Conservation (phyloP, 1,140 invertebrate species). For the Choristoneura fumiferana region DNA sequence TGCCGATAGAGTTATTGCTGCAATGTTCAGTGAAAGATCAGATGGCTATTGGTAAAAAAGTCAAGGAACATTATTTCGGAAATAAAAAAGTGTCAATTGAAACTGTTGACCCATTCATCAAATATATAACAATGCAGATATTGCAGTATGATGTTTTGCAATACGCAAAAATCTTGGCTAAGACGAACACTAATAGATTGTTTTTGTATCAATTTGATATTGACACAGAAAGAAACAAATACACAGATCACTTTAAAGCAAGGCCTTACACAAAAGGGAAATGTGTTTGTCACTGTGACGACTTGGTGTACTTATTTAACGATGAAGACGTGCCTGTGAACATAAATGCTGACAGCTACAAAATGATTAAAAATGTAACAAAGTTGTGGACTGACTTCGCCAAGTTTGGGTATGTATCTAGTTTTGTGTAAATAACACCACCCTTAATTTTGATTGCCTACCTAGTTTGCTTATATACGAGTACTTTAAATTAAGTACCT, state of each 20-base stretch:
- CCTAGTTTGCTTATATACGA: too few relatives aligned
- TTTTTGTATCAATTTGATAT: slow-evolving; percentile 17
- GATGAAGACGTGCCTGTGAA: background rate
- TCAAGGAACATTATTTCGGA: slow-evolving; percentile 14
- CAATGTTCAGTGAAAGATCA: slow-evolving; percentile 6
- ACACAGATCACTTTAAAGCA: background rate
- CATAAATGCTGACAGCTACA: background rate
- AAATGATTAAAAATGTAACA: slow-evolving; percentile 7
- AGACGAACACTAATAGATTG: background rate
- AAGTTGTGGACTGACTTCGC: slow-evolving; percentile 21
- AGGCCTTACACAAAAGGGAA: background rate
- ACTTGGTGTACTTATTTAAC: slow-evolving; percentile 11
- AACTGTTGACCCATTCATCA: background rate
- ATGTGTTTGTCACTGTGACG: slow-evolving; percentile 11
- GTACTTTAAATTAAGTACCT: too few relatives aligned
- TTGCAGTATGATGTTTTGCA: slow-evolving; percentile 2
- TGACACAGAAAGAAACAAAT: slow-evolving; percentile 11
- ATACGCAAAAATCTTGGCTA: background rate
- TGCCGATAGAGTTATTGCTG: background rate
- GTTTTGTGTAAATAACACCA: too few relatives aligned
- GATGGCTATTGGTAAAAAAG: background rate
- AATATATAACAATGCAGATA: slow-evolving; percentile 1
- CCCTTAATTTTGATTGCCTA: too few relatives aligned
- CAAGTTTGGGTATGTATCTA: slow-evolving; percentile 16
- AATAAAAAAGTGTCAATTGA: slow-evolving; percentile 1